These are phyloP conservation scores for Epinotia ramella DNA, from an alignment of 2,888 invertebrate species.

Conservation along the genomic window DNA sequence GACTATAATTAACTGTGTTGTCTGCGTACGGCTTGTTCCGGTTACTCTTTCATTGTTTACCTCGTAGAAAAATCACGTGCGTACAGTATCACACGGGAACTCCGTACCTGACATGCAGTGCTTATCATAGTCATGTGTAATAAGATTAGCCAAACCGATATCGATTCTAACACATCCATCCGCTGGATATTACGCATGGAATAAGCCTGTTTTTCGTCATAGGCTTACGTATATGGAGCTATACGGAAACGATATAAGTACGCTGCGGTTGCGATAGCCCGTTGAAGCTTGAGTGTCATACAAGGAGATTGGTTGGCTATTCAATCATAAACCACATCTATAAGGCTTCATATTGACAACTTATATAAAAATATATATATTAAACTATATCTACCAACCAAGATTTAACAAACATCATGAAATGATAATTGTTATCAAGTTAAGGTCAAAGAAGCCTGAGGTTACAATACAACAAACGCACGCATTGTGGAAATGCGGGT, in stretches of 20 bases:
- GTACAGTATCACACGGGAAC: slow-evolving; percentile 34
- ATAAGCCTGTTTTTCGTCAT: slow-evolving; percentile 35
- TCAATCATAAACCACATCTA: slow-evolving; percentile 35
- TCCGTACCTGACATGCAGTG: slow-evolving; percentile 3
- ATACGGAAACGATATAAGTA: slow-evolving; percentile 45
- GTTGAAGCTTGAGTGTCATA: slow-evolving; percentile 47
- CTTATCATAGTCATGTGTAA: slow-evolving; percentile 6
- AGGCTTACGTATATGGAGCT: slow-evolving; percentile 33
- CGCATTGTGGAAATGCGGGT: slow-evolving; percentile 67
- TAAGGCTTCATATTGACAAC: slow-evolving; percentile 26
- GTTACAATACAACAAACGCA: slow-evolving; percentile 66
- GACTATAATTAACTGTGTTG: slow-evolving; percentile 74
- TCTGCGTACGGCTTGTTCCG: slow-evolving; percentile 63
- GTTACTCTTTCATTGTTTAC: slow-evolving; percentile 61
- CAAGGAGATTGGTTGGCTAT: slow-evolving; percentile 38
- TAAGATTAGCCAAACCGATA: slow-evolving; percentile 52
- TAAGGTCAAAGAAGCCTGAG: slow-evolving; percentile 58
- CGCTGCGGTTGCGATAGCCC: slow-evolving; percentile 54
- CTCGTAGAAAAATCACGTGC: slow-evolving; percentile 58
- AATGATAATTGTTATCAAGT: slow-evolving; percentile 41
- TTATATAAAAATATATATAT: neutral
- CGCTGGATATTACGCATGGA: slow-evolving; percentile 19
- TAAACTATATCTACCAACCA: neutral
- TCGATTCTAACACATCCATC: slow-evolving; percentile 55
- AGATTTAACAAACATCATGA: slow-evolving; percentile 18